Conservation (phyloP, 2,113 vertebrate species). For the Gymnarchus niloticus region DNA sequence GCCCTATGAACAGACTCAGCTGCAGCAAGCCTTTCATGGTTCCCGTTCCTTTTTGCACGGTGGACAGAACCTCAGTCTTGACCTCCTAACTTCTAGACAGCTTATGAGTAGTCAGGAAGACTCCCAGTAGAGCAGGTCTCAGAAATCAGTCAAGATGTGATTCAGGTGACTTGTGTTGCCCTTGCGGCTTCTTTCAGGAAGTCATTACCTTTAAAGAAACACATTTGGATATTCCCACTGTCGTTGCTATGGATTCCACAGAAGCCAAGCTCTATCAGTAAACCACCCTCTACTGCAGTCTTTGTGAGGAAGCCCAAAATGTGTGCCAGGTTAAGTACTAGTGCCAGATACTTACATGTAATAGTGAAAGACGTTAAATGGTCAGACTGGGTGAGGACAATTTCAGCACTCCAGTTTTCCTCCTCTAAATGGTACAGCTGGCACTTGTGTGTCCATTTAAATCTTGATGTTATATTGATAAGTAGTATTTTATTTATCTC, state of each 20-base stretch:
- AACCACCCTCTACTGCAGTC: neutral
- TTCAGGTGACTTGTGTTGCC: neutral
- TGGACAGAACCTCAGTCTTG: neutral
- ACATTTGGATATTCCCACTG: neutral
- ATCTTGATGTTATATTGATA: neutral
- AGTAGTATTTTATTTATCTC: neutral
- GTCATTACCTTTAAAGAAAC: neutral
- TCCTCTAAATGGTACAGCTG: neutral
- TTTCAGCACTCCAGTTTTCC: neutral
- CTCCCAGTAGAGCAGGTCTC: neutral
- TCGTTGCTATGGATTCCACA: neutral
- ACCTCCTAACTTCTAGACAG: neutral
- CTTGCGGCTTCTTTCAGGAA: neutral
- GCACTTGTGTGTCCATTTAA: neutral
- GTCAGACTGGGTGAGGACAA: neutral
- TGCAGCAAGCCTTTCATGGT: neutral
- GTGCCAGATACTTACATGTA: neutral
- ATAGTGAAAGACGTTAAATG: neutral
- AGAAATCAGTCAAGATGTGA: neutral
- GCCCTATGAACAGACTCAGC: neutral
- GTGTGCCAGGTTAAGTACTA: neutral
- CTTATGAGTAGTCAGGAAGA: neutral
- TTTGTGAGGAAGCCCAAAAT: too few species aligned
- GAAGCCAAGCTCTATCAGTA: neutral
- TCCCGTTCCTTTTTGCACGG: neutral